A percentile compares a stretch with the other conserved stretches of the same genome.
These are phyloP conservation scores for Odontocolon sp. DNA, from an alignment of 2,888 invertebrate species.

Conservation along the genomic window DNA sequence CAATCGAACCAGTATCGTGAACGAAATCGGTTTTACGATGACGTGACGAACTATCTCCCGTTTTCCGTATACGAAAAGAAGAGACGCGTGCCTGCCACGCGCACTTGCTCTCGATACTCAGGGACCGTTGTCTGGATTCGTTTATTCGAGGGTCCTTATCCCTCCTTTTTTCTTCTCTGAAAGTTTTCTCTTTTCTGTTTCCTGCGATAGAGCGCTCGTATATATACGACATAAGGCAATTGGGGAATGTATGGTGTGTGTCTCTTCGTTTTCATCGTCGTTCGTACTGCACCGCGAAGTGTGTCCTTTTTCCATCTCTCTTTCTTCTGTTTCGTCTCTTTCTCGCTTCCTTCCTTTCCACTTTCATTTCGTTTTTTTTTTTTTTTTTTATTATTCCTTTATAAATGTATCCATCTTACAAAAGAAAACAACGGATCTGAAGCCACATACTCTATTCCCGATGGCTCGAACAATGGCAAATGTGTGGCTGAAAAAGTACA, in stretches of 20 bases:
- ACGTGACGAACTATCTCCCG: too few relatives aligned
- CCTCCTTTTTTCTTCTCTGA: too few relatives aligned
- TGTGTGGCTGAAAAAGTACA: background rate
- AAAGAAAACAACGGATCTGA: slow-evolving; percentile 8
- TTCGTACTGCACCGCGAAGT: slow-evolving; percentile 2
- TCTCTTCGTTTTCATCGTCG: background rate
- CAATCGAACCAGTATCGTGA: too few relatives aligned
- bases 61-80: too few relatives aligned
- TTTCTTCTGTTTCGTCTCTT: slow-evolving; percentile 12
- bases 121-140: too few relatives aligned
- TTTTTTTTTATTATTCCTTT: background rate
- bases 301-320: too few relatives aligned
- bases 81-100: too few relatives aligned
- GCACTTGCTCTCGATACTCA: too few relatives aligned
- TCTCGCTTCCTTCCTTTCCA: slow-evolving; percentile 30
- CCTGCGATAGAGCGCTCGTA: too few relatives aligned
- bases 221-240: slow-evolving; percentile 7
- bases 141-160: too few relatives aligned
- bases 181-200: too few relatives aligned
- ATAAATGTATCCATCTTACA: background rate
- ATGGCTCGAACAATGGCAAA: background rate
- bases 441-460: background rate
- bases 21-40: too few relatives aligned
- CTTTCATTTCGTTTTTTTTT: slow-evolving; percentile 19
- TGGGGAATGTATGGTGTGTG: slow-evolving; percentile 9